Evolutionary conservation across 2,113 vertebrate genomes (phyloP), one percentile per base, ranked within the genome.

Genomic region (Anser brachyrhynchus): DNA sequence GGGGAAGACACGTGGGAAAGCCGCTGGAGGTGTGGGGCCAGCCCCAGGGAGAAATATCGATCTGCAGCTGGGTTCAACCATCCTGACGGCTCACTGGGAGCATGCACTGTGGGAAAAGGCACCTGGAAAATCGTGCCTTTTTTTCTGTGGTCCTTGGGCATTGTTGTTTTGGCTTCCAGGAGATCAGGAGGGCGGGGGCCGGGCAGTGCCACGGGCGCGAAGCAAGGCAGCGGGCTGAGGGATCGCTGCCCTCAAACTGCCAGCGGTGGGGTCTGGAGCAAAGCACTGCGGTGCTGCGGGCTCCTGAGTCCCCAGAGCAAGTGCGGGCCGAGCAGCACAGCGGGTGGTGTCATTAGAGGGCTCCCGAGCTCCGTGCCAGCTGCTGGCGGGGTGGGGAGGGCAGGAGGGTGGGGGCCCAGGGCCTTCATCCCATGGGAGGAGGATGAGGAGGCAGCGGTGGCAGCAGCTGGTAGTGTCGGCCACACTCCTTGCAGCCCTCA

Each of bases 381-480:
- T 21, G 43, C 57, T 37, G 6, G 0, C 1, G 61, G 26, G 3
- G 0, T 9, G 35, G 49, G 44, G 13, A 41, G 8, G 46, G 12
- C 51, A 33, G 37, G 9, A 8, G 43, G n/a, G 13, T 35, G 82
- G 31, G n/a, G n/a, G n/a, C 29, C 26, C 52, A 18, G 31, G 13
- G 49, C 65, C 31, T 74, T 44, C 84, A 75, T 69, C 41, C 31
- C 8, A 0, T 0, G 0, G 73, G 41, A 75, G 62, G n/a, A 88
- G 22, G n/a, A 49, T 2, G 44, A 64, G 46, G 46, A 49, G 46
- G 16, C 43, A 43, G 43, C 43, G 16, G 46, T 22, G 51, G 57
- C 39, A 39, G 39, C 39, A 39, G 39, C 69, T 29, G 33, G 6
- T 57, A 67, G 62, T 33, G 0, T 20, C 15, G 70, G 16, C 54